These are phyloP conservation scores for Thunnus thynnus DNA, from an alignment of 2,113 vertebrate genomes.

Conservation along the genomic window DNA sequence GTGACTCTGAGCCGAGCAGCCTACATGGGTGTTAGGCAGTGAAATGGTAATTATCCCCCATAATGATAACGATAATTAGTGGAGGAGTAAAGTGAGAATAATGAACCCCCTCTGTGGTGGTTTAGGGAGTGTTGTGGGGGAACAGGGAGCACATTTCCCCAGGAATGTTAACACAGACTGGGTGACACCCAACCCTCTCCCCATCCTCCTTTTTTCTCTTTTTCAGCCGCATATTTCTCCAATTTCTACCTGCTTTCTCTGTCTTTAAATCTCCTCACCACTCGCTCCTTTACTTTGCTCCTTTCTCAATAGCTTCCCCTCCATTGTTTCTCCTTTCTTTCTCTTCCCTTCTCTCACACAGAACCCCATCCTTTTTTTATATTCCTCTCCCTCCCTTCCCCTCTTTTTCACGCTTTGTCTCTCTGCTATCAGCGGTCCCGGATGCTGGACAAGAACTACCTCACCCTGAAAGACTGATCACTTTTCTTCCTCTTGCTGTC, in stretches of 20 bases:
- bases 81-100: constrained; percentile 78
- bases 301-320: neutral
- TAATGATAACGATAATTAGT: constrained; percentile 83
- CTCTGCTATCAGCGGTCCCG: constrained; percentile 49
- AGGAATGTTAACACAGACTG: constrained; percentile 39
- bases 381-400: neutral
- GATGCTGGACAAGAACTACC: constrained; percentile 50
- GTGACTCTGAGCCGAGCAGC: constrained; percentile 67
- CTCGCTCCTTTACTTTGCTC: neutral
- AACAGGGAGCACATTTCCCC: constrained; percentile 58
- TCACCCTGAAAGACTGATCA: constrained; percentile 70
- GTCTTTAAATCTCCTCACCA: no score
- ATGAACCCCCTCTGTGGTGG: constrained; percentile 75
- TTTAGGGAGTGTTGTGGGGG: constrained; percentile 58
- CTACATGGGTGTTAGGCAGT: constrained; percentile 72
- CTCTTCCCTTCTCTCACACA: neutral
- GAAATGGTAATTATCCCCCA: constrained; percentile 81
- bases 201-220: constrained; percentile 10
- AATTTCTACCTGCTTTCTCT: neutral
- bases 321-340: neutral
- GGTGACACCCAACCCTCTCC: constrained; percentile 25
- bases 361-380: no score
- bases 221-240: neutral
- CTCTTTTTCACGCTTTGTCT: neutral
- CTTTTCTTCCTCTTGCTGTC: constrained; percentile 70